These are phyloP conservation scores for Lepidochrysops patricia DNA, from an alignment of 2,888 invertebrate genomes.

Conservation along the genomic window DNA sequence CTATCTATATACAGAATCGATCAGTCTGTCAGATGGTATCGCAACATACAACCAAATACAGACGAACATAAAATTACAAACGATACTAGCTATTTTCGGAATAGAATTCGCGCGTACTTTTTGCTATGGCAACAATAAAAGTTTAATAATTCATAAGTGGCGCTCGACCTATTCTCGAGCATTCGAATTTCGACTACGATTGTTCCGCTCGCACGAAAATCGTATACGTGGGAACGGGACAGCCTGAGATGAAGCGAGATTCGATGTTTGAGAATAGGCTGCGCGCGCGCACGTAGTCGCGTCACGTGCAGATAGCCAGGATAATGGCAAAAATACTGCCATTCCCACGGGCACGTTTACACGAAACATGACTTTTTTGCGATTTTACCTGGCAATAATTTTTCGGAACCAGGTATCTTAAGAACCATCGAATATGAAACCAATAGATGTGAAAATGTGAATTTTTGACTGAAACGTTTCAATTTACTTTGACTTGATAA, in stretches of 20 bases:
- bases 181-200: no score
- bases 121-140: slow-evolving; percentile 62
- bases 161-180: no score
- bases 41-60: slow-evolving; percentile 45
- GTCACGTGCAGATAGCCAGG: slow-evolving; percentile 58
- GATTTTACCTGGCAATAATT: background rate
- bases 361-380: slow-evolving; percentile 30
- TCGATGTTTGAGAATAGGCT: no score
- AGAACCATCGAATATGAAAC: no score
- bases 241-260: no score
- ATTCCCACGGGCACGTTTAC: slow-evolving; percentile 62
- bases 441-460: no score
- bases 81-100: slow-evolving; percentile 57
- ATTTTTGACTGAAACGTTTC: no score
- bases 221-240: no score
- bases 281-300: slow-evolving; percentile 36
- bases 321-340: slow-evolving; percentile 56
- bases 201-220: no score
- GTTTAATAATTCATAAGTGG: slow-evolving; percentile 69
- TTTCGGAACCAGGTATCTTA: slow-evolving; percentile 1
- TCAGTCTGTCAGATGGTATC: slow-evolving; percentile 25
- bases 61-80: slow-evolving; percentile 56
- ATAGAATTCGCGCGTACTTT: slow-evolving; percentile 59
- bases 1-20: slow-evolving; percentile 20
- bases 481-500: no score